phyloP scores from a whole-genome alignment of 2,113 vertebrate species.

The Centropus bengalensis region DNA sequence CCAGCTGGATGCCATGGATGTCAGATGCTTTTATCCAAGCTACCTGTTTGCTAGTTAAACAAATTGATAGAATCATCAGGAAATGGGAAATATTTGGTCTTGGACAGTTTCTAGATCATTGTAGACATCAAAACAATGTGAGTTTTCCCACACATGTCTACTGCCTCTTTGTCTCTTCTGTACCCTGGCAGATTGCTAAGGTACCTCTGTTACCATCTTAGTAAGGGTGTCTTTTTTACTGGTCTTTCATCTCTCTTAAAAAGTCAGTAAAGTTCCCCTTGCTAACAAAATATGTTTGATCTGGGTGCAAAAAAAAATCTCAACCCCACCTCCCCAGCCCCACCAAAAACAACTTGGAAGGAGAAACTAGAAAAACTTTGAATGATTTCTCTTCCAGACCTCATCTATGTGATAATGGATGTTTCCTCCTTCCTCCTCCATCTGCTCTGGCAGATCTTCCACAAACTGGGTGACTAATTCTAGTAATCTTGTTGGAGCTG shows the following conservation, averaged over 20 bases:
- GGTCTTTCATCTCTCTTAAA: not conserved
- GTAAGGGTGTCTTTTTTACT: not conserved
- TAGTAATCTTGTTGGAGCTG: not conserved
- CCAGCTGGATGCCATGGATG: not conserved
- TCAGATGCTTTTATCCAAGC: not conserved
- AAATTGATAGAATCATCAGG: not conserved
- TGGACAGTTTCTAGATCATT: not conserved
- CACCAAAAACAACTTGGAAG: not conserved
- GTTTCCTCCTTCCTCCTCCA: constrained; percentile 1
- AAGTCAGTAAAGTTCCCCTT: not conserved
- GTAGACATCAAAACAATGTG: not conserved
- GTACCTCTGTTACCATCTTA: not conserved
- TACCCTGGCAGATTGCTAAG: not conserved
- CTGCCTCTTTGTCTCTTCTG: not conserved
- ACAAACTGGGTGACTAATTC: not conserved
- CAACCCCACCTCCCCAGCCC: too few species aligned
- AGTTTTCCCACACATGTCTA: not conserved
- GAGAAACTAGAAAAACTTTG: not conserved
- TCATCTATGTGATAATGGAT: not conserved
- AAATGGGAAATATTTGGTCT: not conserved
- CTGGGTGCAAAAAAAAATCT: not conserved
- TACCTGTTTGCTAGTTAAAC: not conserved
- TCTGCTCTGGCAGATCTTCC: not conserved
- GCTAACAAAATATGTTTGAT: not conserved
- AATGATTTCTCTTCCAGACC: not conserved